Evolutionary conservation across 2,113 vertebrate genomes (phyloP).

Genomic region (Cichladusa arquata): DNA sequence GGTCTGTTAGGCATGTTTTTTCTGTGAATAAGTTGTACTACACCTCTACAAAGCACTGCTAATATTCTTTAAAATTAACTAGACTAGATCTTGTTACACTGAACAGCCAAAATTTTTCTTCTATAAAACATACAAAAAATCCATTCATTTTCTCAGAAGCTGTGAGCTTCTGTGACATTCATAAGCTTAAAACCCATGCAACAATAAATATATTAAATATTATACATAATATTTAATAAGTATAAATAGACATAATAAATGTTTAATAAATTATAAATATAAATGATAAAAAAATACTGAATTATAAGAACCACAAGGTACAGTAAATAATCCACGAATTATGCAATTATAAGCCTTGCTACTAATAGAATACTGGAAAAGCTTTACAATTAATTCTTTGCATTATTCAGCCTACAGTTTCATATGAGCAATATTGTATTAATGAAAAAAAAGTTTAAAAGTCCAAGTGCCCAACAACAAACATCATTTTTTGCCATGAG

Average conservation of each 20-base stretch:
- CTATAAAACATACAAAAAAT: background rate
- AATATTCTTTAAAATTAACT: background rate
- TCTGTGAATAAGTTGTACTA: background rate
- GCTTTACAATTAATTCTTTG: background rate
- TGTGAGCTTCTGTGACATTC: background rate
- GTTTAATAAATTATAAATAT: too few species aligned
- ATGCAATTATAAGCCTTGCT: background rate
- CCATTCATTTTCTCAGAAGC: background rate
- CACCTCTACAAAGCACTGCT: background rate
- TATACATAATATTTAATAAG: too few species aligned
- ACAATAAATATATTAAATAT: background rate
- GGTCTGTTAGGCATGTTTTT: background rate
- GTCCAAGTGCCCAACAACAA: background rate
- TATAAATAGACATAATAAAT: too few species aligned
- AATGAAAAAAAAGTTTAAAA: background rate
- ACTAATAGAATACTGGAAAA: background rate
- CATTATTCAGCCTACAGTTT: background rate
- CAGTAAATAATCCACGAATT: background rate
- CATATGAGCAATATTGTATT: background rate
- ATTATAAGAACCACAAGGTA: fast-evolving
- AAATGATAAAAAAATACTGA: background rate
- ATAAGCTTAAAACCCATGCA: background rate
- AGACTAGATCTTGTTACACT: background rate
- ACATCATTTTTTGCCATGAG: background rate
- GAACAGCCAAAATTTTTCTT: background rate